Conservation (phyloP, 30 jellyfish, hydroid and myxozoan species). For the Turritopsis dohrnii region DNA sequence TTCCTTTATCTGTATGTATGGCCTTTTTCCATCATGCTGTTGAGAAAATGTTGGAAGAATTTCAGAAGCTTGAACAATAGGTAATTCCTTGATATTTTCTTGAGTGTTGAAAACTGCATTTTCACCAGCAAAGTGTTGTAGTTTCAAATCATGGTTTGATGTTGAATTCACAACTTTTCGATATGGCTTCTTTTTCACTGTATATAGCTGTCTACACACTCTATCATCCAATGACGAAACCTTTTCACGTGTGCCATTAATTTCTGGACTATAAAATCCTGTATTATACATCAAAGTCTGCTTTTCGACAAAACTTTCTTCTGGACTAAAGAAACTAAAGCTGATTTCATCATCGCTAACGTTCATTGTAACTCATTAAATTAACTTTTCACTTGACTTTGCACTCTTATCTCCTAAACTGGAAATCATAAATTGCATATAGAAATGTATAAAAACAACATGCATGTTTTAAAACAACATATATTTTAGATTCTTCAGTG, state of each 20-base stretch:
- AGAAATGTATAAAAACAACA: too few species aligned
- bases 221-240: background rate
- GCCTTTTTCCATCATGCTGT: background rate
- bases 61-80: background rate
- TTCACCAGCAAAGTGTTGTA: background rate
- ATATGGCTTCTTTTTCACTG: background rate
- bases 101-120: background rate
- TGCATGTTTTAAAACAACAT: too few species aligned
- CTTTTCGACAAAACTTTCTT: background rate
- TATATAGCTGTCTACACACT: background rate
- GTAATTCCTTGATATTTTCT: background rate
- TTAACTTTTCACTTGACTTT: background rate
- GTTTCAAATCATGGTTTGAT: background rate
- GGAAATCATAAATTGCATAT: too few species aligned
- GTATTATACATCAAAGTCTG: background rate
- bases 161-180: background rate
- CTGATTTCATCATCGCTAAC: background rate
- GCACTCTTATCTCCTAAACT: background rate
- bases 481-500: too few species aligned
- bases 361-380: background rate
- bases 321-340: background rate
- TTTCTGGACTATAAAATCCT: background rate
- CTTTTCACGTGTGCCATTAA: background rate
- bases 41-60: background rate
- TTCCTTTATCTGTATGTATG: background rate